Base-by-base conservation (phyloP, 2,113 vertebrate species). In the Peromyscus leucopus region DNA sequence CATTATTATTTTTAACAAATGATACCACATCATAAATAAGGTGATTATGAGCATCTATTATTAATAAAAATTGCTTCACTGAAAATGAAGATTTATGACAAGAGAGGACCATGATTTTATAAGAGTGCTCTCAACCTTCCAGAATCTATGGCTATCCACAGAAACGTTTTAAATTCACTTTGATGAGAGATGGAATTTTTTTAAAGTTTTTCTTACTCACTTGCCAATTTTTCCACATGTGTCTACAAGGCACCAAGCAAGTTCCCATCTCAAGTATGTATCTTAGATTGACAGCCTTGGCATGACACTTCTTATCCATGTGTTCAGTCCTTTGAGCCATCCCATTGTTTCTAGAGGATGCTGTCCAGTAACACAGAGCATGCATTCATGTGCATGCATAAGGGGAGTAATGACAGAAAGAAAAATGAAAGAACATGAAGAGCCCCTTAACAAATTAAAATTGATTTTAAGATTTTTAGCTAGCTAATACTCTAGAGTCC, bases 1-100 rank as follows among this genome's bases (percentile, higher is more conserved):
- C 74, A 59, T 89, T 36, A 33, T 96, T 94, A 33, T 96, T 94
- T 79, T 55, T 46, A 84, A 96, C 75, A 94, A 96, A 72, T 85
- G 79, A 94, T 87, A 21, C n/a, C 15, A 78, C 72, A 31, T 95
- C 28, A 79, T 89, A 92, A 94, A 87, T 90, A 94, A 95, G 22
- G 79, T 83, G 46, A 94, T 80, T 75, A 36, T 91, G 92, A 95
- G 55, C 24, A 94, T 82, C 76, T n/a, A 92, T 96, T 86, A 96
- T n/a, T 95, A 92, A 93, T 42, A 91, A 92, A 84, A 91, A 51
- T 24, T 63, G 9, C 83, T 71, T 71, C 39, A 51, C 16, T 75
- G 39, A 89, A 95, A 96, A n/a, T 93, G n/a, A 96, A 89, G 65
- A 93, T 86, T 86, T 89, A 42, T 82, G 63, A 87, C n/a, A 9